These are phyloP conservation scores for Aphodius granarius DNA, from an alignment of 2,888 invertebrate genomes.

Conservation along the genomic window DNA sequence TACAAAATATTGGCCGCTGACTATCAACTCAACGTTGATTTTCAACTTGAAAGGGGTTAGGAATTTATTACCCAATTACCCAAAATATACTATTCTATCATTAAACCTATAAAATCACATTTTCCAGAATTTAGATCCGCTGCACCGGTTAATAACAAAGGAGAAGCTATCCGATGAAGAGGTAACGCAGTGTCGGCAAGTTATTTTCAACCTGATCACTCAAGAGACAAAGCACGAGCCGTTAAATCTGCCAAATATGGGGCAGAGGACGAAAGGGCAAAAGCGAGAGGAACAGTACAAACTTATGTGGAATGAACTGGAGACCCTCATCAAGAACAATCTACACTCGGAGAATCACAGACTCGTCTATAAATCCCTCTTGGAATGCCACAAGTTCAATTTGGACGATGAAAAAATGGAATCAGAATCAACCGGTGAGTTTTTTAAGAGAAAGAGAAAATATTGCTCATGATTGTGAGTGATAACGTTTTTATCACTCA, in stretches of 20 bases:
- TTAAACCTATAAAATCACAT: conserved; percentile 7
- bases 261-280: conserved; percentile 62
- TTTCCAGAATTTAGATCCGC: conserved; percentile 74
- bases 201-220: conserved; percentile 77
- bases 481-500: not conserved
- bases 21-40: conserved; percentile 84
- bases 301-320: conserved; percentile 87
- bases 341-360: conserved; percentile 78
- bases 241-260: conserved; percentile 70
- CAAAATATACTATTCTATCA: not conserved
- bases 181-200: conserved; percentile 81
- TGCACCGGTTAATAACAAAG: conserved; percentile 78
- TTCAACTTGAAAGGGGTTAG: conserved; percentile 78
- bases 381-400: conserved; percentile 72
- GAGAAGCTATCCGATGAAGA: conserved; percentile 85
- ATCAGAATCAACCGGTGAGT: conserved; percentile 43
- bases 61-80: conserved; percentile 23
- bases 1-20: conserved; percentile 87
- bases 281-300: conserved; percentile 89
- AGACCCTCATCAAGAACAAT: conserved; percentile 77
- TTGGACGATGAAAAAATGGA: conserved; percentile 65
- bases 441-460: not conserved
- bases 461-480: not conserved
- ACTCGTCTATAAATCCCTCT: conserved; percentile 74
- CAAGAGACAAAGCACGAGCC: conserved; percentile 85